Evolutionary conservation across 35 echinoderm and acorn worm species (phyloP).

Genomic region (Lytechinus variegatus): DNA sequence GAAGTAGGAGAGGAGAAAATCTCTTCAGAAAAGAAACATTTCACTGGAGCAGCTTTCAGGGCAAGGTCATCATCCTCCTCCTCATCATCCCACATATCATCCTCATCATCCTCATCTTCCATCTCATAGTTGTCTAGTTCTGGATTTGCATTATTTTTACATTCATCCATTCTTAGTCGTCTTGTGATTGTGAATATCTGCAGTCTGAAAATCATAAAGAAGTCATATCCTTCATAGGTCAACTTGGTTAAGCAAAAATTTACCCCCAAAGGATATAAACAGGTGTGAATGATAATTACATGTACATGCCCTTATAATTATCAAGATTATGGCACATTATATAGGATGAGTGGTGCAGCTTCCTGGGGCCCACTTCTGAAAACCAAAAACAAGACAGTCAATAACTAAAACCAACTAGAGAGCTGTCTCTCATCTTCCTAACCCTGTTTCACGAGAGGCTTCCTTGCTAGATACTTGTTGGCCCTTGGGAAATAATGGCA

Average conservation of each 20-base stretch:
- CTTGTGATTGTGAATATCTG: neutral
- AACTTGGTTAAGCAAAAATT: neutral
- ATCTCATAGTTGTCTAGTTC: neutral
- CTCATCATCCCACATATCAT: slow-evolving; percentile 68
- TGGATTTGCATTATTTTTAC: neutral
- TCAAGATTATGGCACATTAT: too few species aligned
- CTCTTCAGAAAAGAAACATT: slow-evolving; percentile 69
- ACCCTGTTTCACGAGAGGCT: too few species aligned
- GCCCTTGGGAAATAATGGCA: too few species aligned
- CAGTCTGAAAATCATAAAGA: neutral
- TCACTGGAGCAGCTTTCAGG: neutral
- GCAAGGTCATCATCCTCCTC: slow-evolving; percentile 46
- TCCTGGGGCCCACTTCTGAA: too few species aligned
- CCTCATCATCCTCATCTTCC: slow-evolving; percentile 53
- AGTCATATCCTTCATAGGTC: neutral
- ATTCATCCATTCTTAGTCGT: neutral
- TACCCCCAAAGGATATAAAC: too few species aligned
- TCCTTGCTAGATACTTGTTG: too few species aligned
- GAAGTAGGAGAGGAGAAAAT: slow-evolving; percentile 48
- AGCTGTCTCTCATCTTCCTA: too few species aligned
- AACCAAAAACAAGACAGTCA: too few species aligned
- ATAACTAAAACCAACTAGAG: too few species aligned
- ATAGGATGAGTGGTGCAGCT: too few species aligned
- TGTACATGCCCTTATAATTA: too few species aligned
- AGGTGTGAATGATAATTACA: too few species aligned